Conservation (phyloP, 2,888 invertebrate genomes). For the Linnaemya vulpina region DNA sequence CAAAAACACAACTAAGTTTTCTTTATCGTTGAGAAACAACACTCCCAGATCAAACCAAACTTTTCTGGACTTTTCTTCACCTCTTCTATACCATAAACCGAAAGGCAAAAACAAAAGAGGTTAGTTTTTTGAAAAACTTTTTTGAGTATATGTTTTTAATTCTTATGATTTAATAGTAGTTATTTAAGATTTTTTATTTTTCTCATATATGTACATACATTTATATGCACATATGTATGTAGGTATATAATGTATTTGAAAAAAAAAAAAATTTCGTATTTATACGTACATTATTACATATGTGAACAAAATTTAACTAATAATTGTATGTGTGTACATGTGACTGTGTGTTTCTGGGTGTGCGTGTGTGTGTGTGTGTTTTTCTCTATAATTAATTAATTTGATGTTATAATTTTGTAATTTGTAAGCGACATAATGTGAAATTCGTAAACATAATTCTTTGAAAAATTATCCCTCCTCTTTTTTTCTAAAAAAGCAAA, state of each 20-base stretch:
- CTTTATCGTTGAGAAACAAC: slow-evolving; percentile 28
- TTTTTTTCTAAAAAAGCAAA: slow-evolving; percentile 10
- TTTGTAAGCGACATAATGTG: slow-evolving; percentile 72
- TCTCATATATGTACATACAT: slow-evolving; percentile 8
- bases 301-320: slow-evolving; percentile 45
- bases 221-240: background rate
- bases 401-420: slow-evolving; percentile 65
- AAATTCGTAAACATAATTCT: slow-evolving; percentile 57
- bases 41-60: slow-evolving; percentile 36
- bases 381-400: slow-evolving; percentile 57
- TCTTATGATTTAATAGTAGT: slow-evolving; percentile 55
- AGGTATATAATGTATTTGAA: slow-evolving; percentile 1
- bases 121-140: slow-evolving; percentile 44
- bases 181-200: slow-evolving; percentile 46
- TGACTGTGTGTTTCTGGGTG: slow-evolving; percentile 4
- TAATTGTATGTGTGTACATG: slow-evolving; percentile 34
- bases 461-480: background rate
- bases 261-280: slow-evolving; percentile 50
- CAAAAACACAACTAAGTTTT: slow-evolving; percentile 40
- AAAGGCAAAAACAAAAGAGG: slow-evolving; percentile 49
- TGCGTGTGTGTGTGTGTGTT: slow-evolving; percentile 37
- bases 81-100: background rate
- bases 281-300: slow-evolving; percentile 22
- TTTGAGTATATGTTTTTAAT: slow-evolving; percentile 31
- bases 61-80: slow-evolving; percentile 35